These are phyloP conservation scores for Eulemur rufifrons DNA, from an alignment of 2,113 vertebrate species.

Conservation along the genomic window DNA sequence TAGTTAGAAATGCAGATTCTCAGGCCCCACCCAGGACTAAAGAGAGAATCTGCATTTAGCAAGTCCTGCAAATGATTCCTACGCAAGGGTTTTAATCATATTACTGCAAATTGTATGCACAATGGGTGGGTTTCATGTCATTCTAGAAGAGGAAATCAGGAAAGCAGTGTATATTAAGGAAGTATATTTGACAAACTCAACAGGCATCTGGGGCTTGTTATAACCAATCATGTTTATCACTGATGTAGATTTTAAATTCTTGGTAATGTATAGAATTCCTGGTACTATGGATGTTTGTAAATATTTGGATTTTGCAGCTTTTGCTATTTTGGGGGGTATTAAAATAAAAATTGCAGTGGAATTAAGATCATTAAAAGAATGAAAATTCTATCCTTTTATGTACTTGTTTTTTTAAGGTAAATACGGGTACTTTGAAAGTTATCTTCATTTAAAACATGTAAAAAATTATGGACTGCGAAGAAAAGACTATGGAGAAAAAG, in stretches of 20 bases:
- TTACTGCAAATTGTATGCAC: not conserved
- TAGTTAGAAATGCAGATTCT: not conserved
- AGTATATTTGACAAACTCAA: not conserved
- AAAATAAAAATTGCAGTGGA: not conserved
- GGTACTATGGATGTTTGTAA: not conserved
- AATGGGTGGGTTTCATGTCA: fast-evolving
- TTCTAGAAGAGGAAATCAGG: not conserved
- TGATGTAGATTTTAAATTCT: not conserved
- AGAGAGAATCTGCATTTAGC: not conserved
- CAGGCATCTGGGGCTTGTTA: not conserved
- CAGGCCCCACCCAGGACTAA: not conserved
- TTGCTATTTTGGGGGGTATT: not conserved
- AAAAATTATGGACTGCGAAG: not conserved
- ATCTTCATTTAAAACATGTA: not conserved
- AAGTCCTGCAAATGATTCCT: not conserved
- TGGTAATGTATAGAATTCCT: not conserved
- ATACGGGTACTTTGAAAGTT: not conserved
- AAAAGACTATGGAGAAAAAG: not conserved
- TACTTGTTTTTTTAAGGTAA: not conserved
- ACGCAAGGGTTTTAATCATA: not conserved
- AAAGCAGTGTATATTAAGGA: not conserved
- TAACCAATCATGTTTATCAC: not conserved
- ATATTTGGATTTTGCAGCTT: not conserved
- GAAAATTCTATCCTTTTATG: not conserved
- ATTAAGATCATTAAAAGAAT: not conserved